Conservation (phyloP, 2,113 vertebrate genomes). For the Polypterus bichir region DNA sequence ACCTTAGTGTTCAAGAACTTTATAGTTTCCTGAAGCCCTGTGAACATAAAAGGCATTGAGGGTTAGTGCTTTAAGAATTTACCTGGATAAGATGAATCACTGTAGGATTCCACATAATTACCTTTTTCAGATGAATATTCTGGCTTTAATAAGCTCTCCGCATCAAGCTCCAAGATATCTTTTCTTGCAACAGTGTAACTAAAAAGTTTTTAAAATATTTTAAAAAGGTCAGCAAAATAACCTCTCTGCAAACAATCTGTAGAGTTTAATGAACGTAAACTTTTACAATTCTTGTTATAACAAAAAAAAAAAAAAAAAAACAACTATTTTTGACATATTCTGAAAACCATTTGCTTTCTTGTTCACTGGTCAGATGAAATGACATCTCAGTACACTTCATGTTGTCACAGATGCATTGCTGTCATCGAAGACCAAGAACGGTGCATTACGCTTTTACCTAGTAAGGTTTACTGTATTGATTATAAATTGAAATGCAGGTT, state of each 20-base stretch:
- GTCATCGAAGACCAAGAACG: no score
- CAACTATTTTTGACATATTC: neutral
- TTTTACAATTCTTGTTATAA: neutral
- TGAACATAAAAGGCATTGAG: constrained; percentile 17
- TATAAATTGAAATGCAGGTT: no score
- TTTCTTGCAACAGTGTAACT: constrained; percentile 76
- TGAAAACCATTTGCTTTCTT: no score
- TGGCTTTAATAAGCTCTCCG: constrained; percentile 48
- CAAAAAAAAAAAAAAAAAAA: neutral
- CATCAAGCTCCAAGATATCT: constrained; percentile 63
- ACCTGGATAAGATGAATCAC: neutral
- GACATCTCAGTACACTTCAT: no score
- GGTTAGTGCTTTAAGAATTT: neutral
- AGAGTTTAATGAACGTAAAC: neutral
- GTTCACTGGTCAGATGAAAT: no score
- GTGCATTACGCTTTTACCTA: no score
- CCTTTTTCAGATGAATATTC: constrained; percentile 67
- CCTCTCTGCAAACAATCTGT: neutral
- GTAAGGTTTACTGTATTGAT: no score
- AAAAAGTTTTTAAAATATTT: constrained; percentile 12
- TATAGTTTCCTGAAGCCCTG: constrained; percentile 68
- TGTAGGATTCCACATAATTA: constrained; percentile 31
- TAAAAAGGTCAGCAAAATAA: neutral
- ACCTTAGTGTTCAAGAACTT: constrained; percentile 51
- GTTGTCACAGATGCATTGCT: no score